Evolutionary conservation across 2,888 invertebrate genomes (phyloP), one percentile per base, ranked within the genome.

Genomic region (Apodemia mormo): DNA sequence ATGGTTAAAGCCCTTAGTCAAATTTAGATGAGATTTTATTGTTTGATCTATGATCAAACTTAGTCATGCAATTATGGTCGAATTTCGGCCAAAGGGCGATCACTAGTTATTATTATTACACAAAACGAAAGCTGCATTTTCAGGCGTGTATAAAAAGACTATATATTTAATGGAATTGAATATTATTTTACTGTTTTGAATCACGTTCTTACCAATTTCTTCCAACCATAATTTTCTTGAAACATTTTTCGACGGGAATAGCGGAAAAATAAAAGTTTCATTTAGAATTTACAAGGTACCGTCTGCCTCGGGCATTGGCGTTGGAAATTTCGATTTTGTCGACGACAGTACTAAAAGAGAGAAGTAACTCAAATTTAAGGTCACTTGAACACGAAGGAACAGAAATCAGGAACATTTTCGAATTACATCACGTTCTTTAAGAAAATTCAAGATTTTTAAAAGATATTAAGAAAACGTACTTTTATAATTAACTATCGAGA

Each of bases 261-360:
- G 67, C 71, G 70, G 69, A 54, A 72, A 74, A 70, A 74, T 74
- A 76, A 75, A 73, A 75, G 75, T 76, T 74, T 75, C 71, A 73
- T 72, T 73, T 73, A 72, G 72, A 75, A 74, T 75, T 74, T 75
- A 72, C 72, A 74, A 74, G 70, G 67, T 68, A 67, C 72, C 67
- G 69, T 67, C 70, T 49, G 69, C 67, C 56, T 43, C 37, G 66
- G 67, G 71, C 68, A 45, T 67, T 70, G 67, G 71, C 72, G 68
- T 56, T 70, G 68, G 65, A 71, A 73, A 76, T 75, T 75, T 74
- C 68, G 73, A 72, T 71, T 75, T 71, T 73, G 71, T 74, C 74
- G 72, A 66, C 66, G 69, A 73, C 73, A 73, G 68, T 72, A 71
- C 75, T 73, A 73, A 73, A 74, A 70, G 73, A 73, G 72, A 68